Evolutionary conservation across 1,140 invertebrate genomes (phyloP), one percentile per base, ranked within the genome.

Genomic region (Uloborus diversus): DNA sequence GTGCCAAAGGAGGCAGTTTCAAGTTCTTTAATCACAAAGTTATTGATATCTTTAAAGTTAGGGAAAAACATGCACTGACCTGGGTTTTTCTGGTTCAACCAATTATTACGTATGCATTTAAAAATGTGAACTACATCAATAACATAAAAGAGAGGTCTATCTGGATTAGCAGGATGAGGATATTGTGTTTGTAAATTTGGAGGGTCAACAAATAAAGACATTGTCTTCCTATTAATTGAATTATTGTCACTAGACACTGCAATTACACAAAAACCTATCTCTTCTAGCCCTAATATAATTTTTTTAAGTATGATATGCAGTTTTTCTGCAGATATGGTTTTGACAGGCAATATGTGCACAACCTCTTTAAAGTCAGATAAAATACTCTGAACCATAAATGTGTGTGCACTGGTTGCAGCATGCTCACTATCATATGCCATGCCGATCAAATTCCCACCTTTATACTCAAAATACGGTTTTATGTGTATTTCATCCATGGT

Each of bases 401-500:
- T 80, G 76, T 59, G 61, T 17, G 71, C 82, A 66, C 20, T 79
- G n/a, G 25, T 82, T 35, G 80, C 82, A 30, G 64, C 28, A 42
- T 73, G 33, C 51, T 14, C 17, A 33, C 7, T 68, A 49, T 83
- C 69, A 71, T 61, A 82, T 30, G 66, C 69, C 51, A 25, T 28
- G 1, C 83, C 81, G 61, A 80, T n/a, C 69, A 83, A 37, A 73
- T 80, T 76, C 4, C 82, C 80, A 17, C 83, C 81, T 69, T 73
- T 83, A 51, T 73, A 81, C 69, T 82, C 79, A 30, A 81, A 73
- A 53, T 42, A 73, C 28, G 79, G 70, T 59, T 82, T 84, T 25
- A 81, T n/a, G 37, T 83, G 70, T 42, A 82, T 82, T 78, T 83
- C 81, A 62, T 75, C 69, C 20, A 82, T 56, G 79, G 81, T 59